Percentiles rank a stretch among this genome's conserved stretches.
Conservation (phyloP, 2,888 invertebrate species). For the Candidula unifasciata region DNA sequence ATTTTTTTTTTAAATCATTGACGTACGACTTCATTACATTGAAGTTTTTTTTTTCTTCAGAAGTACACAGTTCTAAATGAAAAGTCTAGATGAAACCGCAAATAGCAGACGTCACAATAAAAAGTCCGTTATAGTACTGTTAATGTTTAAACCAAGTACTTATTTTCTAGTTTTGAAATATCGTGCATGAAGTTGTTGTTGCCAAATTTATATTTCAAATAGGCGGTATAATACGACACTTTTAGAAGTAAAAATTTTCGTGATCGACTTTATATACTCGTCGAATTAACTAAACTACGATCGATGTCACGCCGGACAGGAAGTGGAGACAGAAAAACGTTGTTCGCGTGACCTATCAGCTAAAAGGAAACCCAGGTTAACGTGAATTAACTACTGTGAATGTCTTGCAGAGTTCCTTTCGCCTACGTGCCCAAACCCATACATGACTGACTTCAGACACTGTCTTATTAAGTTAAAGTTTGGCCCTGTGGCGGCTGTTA, state of each 20-base stretch:
- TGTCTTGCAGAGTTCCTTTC: background rate
- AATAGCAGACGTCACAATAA: too few species aligned
- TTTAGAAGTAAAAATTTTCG: background rate
- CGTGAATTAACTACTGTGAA: background rate
- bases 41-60: too few species aligned
- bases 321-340: background rate
- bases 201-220: too few species aligned
- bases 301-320: background rate
- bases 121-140: too few species aligned
- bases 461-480: slow-evolving; percentile 28
- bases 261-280: slow-evolving; percentile 24
- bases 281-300: background rate
- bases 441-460: slow-evolving; percentile 22
- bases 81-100: too few species aligned
- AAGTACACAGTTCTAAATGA: too few species aligned
- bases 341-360: background rate
- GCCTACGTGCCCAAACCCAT: slow-evolving; percentile 24
- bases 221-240: too few species aligned
- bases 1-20: too few species aligned
- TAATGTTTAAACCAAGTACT: too few species aligned
- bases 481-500: background rate
- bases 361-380: slow-evolving; percentile 2
- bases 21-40: too few species aligned
- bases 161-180: too few species aligned
- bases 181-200: too few species aligned